Evolutionary conservation across 2,888 invertebrate species (phyloP), one percentile per base, ranked within the genome.

Genomic region (Octonoba sinensis): DNA sequence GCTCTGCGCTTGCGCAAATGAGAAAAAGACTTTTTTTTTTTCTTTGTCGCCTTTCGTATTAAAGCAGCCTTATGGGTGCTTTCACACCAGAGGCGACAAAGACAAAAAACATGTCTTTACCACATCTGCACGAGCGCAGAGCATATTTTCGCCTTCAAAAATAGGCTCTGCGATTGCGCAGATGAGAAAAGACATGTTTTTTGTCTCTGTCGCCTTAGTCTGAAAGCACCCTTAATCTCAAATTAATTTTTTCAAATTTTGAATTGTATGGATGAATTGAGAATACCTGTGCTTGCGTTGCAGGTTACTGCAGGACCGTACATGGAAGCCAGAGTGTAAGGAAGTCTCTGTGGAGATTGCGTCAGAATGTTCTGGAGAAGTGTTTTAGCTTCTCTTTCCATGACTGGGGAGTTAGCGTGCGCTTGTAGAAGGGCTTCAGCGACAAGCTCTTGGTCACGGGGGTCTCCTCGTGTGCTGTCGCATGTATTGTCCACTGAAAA

Each of bases 281-380:
- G 60, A 36, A 67, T 73, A 73, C 65, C 64, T 54, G 62, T 73
- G 36, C 51, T 44, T 8, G 59, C 18, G 49, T 24, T 64, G 46
- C 73, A 73, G 11, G 65, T 54, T 1, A 59, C 66, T 27, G 71
- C 46, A 24, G 78, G 66, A 24, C 27, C 49, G 44, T 70, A 67
- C 56, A 73, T 69, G n/a, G 77, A 67, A 24, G 66, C 66, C 47
- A 83, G 51, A 11, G 72, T 64, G 66, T 76, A 82, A n/a, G 59
- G 72, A n/a, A 72, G n/a, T 36, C 70, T 66, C 47, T 83, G 78
- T 6, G 79, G 81, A 1, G 72, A 65, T 18, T 90, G 90, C 71
- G 86, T 86, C 12, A 86, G 83, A 44, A 86, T 86, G 36, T 85
- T 86, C 69, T 86, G 86, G 16, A 86, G 83, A n/a, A 86, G 75